phyloP scores from a whole-genome alignment of 92 coral and sea anemone genomes.

The Paragorgia papillata region DNA sequence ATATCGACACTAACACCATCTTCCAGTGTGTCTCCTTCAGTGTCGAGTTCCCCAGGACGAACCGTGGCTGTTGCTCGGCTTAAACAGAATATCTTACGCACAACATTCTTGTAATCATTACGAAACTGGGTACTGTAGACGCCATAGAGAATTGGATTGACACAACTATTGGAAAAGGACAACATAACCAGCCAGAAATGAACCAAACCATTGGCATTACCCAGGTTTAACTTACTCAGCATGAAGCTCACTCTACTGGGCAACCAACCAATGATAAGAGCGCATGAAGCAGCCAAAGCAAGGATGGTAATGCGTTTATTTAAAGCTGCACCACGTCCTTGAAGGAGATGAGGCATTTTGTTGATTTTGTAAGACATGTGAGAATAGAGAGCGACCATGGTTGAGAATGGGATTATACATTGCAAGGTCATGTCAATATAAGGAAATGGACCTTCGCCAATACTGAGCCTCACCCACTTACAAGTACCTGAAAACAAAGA shows the following conservation, averaged over 20 bases:
- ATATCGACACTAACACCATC: too few relatives aligned
- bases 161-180: constrained; percentile 31
- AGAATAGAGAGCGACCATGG: constrained; percentile 30
- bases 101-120: constrained; percentile 7
- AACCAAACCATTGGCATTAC: constrained; percentile 10
- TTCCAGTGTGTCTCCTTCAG: too few relatives aligned
- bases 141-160: constrained; percentile 36
- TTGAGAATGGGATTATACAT: constrained; percentile 39
- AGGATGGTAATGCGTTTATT: constrained; percentile 37
- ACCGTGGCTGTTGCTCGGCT: background rate
- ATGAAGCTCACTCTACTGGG: constrained; percentile 38
- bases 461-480: constrained; percentile 35
- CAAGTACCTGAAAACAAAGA: constrained; percentile 13
- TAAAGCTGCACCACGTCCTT: constrained; percentile 28
- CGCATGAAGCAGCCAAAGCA: constrained; percentile 36
- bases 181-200: constrained; percentile 38
- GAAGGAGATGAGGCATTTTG: constrained; percentile 31
- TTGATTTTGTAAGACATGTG: constrained; percentile 34
- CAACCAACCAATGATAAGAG: constrained; percentile 43
- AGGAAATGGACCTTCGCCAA: constrained; percentile 43
- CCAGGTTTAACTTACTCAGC: constrained; percentile 29
- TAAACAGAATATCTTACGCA: constrained; percentile 18
- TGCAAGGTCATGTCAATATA: constrained; percentile 38
- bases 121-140: constrained; percentile 37
- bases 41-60: background rate